Evolutionary conservation across 1,140 invertebrate genomes (phyloP), one percentile per base, ranked within the genome.

Genomic region (Aphelenchoides besseyi): DNA sequence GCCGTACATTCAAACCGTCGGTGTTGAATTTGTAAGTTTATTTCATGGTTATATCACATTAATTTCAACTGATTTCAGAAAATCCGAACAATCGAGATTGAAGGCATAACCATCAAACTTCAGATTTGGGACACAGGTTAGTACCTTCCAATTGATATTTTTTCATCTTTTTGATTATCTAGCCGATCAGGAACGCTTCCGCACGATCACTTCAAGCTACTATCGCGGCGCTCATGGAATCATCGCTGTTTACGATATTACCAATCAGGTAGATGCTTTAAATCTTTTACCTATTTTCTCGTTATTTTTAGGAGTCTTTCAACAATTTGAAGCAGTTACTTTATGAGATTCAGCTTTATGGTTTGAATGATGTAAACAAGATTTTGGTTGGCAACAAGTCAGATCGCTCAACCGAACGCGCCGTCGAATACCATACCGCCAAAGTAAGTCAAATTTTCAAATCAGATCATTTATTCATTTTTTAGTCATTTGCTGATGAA

Each of bases 1-100:
- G 87, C 97, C 94, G 86, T 99, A 98, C 88, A 99, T 99, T 86
- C 98, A 95, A 87, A 99, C 97, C 75, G 99, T 99, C 88, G 97
- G 97, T 82, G 97, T 99, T 76, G 96, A 99, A 87, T 98, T 98
- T 89, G 92, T 93, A 89, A 91, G 91, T 91, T 79, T 73, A n/a
- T n/a, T 55, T 41, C 33, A n/a, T 29, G 12, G 62, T 59, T 37
- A 41, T 73, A 29, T 74, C 32, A 54, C 73, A 73, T 75, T 74
- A 78, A 79, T 82, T 12, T 71, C 26, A 67, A 52, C n/a, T n/a
- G 74, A 79, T 88, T 90, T 69, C 87, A 93, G 92, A 98, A 98
- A 94, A 98, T 98, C 86, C 90, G 95, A 87, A 98, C 96, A 73
- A 97, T 99, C 87, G 95, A 98, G 87, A 88, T 98, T 86, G 95